Base-by-base conservation (phyloP, 2,113 vertebrate genomes). In the Pachypanchax playfairii region DNA sequence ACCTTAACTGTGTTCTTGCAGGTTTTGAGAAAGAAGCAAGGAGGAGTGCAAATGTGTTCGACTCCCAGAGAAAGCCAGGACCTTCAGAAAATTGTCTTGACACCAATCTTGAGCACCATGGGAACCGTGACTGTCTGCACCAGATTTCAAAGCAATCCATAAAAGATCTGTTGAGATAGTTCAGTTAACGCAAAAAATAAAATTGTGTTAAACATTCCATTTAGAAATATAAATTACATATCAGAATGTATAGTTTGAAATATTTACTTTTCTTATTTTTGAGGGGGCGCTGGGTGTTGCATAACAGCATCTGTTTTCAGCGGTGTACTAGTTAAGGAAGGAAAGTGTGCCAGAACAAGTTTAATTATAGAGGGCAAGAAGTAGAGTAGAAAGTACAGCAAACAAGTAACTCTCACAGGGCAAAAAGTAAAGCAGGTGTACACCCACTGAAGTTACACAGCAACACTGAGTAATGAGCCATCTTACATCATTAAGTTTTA, bases 341-440 rank as follows among this genome's bases (percentile, higher is more conserved):
- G 60, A 60, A 85, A 84, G 68, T 81, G 36, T 82, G 80, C 75
- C 79, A 75, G 21, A 69, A 38, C 57, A 38, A 50, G 12, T 65
- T 42, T 66, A 79, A 43, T 78, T 79, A 68, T 38, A 72, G 73
- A 65, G 65, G 68, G 57, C 79, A 82, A 74, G 63, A 88, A 89
- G 70, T 89, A 51, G 84, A 85, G 84, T 85, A 86, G 44, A 60
- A 89, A 87, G 73, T 86, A 54, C 77, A 85, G 68, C 85, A 79
- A 50, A 49, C 77, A 85, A 87, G 85, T 82, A 84, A 77, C 51
- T 71, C 78, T 81, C 51, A 7, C 61, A 67, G 28, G 50, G 71
- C 48, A 49, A 73, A 65, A 80, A 52, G 73, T 39, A 63, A 73
- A 55, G 56, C 46, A 48, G 54, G 28, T 15, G 46, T 43, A 3